Evolutionary conservation across 2,113 vertebrate genomes (phyloP).

Genomic region (Xenopus laevis): DNA sequence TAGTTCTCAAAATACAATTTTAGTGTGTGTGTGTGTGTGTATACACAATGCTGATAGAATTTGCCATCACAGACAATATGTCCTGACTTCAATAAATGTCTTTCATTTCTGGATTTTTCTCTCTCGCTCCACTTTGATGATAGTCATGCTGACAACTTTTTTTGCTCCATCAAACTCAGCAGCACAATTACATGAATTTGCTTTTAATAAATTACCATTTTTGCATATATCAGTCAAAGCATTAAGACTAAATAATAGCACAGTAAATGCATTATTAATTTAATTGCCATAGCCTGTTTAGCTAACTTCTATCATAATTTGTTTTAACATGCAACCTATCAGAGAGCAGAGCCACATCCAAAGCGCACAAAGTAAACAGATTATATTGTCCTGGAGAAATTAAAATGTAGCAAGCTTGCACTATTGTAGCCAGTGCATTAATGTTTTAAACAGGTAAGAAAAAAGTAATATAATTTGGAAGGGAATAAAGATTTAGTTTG

Average conservation of each 20-base stretch:
- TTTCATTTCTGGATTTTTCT: slow-evolving; percentile 55
- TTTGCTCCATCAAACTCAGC: slow-evolving; percentile 89
- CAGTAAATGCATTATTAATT: slow-evolving; percentile 98
- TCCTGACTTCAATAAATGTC: slow-evolving; percentile 44
- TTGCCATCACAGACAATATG: slow-evolving; percentile 46
- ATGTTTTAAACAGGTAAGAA: slow-evolving; percentile 66
- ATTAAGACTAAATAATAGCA: slow-evolving; percentile 84
- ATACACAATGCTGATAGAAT: slow-evolving; percentile 40
- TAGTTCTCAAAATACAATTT: slow-evolving; percentile 26
- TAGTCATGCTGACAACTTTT: slow-evolving; percentile 88
- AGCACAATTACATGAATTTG: slow-evolving; percentile 91
- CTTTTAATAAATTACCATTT: slow-evolving; percentile 97
- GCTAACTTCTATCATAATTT: slow-evolving; percentile 71
- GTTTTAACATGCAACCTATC: slow-evolving; percentile 62
- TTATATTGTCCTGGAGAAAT: slow-evolving; percentile 66
- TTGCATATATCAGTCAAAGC: slow-evolving; percentile 96
- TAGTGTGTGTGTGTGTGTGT: neutral
- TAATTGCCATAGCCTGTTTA: slow-evolving; percentile 76
- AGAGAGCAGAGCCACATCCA: slow-evolving; percentile 65
- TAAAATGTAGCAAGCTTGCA: slow-evolving; percentile 67
- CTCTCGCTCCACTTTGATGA: slow-evolving; percentile 72
- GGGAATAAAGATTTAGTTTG: slow-evolving; percentile 47
- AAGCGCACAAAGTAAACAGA: slow-evolving; percentile 64
- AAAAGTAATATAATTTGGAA: slow-evolving; percentile 54
- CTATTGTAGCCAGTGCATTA: slow-evolving; percentile 60